These are phyloP conservation scores for Dasypus novemcinctus DNA, from an alignment of 2,113 vertebrate species.

Conservation along the genomic window DNA sequence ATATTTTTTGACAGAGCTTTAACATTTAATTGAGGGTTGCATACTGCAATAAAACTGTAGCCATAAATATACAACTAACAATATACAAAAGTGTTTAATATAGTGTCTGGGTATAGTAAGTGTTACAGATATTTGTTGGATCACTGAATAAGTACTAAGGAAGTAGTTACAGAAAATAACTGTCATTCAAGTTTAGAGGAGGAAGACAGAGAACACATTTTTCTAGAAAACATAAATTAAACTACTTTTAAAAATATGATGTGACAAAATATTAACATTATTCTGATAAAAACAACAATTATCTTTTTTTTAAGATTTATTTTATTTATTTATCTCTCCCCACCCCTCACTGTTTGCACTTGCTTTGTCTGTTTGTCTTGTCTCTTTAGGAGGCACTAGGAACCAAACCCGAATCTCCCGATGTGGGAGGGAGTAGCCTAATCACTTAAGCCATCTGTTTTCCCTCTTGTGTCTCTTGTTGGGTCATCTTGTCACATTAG, in stretches of 20 bases:
- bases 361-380: too few species aligned
- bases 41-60: not conserved
- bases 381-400: too few species aligned
- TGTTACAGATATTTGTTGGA: not conserved
- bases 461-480: too few species aligned
- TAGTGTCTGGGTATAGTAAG: not conserved
- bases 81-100: not conserved
- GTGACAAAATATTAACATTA: not conserved
- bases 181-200: not conserved
- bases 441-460: too few species aligned
- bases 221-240: not conserved
- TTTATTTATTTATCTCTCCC: too few species aligned
- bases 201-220: not conserved
- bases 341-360: too few species aligned
- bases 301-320: too few species aligned
- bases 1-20: not conserved
- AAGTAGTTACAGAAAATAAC: not conserved
- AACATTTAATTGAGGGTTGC: not conserved
- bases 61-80: not conserved
- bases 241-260: not conserved
- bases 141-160: not conserved
- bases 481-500: too few species aligned
- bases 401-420: too few species aligned
- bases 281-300: not conserved
- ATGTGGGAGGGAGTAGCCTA: too few species aligned